Evolutionary conservation across 2,113 vertebrate species (phyloP).

Genomic region (Butorides virescens): DNA sequence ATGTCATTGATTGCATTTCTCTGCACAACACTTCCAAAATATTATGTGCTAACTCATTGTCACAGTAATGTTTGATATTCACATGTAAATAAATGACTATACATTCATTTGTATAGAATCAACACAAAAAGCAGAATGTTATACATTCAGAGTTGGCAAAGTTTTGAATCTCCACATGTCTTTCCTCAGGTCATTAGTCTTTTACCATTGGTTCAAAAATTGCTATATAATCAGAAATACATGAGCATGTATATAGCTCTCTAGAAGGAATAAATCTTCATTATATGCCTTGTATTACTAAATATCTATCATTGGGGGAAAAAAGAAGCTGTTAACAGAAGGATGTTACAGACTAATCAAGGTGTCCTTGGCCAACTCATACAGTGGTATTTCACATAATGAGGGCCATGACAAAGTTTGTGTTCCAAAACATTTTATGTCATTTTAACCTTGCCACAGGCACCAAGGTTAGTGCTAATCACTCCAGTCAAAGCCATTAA

Average conservation of each 20-base stretch:
- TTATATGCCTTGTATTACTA: conserved; percentile 27
- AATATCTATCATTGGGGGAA: conserved; percentile 1
- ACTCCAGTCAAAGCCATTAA: conserved; percentile 27
- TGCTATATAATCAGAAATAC: conserved; percentile 35
- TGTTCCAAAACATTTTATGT: conserved; percentile 40
- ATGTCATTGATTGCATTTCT: not conserved
- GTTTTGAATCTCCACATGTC: not conserved
- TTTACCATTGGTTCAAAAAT: conserved; percentile 15
- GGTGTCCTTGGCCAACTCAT: not conserved
- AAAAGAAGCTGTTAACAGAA: conserved; percentile 15
- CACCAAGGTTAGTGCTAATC: conserved; percentile 47
- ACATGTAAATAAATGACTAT: not conserved
- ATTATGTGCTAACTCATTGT: not conserved
- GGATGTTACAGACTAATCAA: conserved; percentile 17
- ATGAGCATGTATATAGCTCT: not conserved
- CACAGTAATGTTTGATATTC: not conserved
- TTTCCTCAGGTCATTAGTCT: conserved; percentile 13
- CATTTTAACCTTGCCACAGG: conserved; percentile 24
- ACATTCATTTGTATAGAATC: not conserved
- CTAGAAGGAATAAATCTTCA: conserved; percentile 47
- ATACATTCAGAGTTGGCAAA: not conserved
- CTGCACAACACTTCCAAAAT: not conserved
- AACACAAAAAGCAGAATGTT: not conserved
- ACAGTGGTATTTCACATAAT: conserved; percentile 14
- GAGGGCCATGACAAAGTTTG: conserved; percentile 27